These are phyloP conservation scores for Neodontobutis hainanensis DNA, from an alignment of 2,113 vertebrate genomes.

Conservation along the genomic window DNA sequence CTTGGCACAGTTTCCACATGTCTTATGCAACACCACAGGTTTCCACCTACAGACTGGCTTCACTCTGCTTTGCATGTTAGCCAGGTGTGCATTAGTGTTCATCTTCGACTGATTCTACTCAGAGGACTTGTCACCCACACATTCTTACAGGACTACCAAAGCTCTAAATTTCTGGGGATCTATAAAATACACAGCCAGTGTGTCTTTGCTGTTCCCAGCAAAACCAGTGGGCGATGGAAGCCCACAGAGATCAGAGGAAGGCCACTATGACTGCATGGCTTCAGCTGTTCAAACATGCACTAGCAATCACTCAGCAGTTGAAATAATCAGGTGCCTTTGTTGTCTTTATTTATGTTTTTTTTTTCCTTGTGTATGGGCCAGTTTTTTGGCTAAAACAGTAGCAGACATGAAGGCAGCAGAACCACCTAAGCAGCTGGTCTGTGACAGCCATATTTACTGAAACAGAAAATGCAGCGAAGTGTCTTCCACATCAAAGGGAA, in stretches of 20 bases:
- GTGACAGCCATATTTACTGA: constrained; percentile 14
- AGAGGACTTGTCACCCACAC: not conserved
- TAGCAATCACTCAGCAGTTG: constrained; percentile 28
- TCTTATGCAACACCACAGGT: not conserved
- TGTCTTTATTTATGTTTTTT: constrained; percentile 24
- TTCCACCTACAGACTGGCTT: not conserved
- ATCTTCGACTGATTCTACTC: not conserved
- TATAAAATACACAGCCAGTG: not conserved
- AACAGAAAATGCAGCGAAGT: constrained; percentile 31
- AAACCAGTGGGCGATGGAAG: constrained; percentile 16
- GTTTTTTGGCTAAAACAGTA: constrained; percentile 15
- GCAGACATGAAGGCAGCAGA: constrained; percentile 14
- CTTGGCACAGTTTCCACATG: not conserved
- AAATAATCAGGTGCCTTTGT: constrained; percentile 48
- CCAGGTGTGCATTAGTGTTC: not conserved
- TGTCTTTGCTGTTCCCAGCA: not conserved
- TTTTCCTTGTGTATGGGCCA: constrained; percentile 23
- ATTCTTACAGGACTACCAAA: not conserved
- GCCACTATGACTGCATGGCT: not conserved
- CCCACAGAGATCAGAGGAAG: constrained; percentile 33
- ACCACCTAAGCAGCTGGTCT: constrained; percentile 17
- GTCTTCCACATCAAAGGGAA: constrained; percentile 50
- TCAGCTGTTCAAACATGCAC: constrained; percentile 12
- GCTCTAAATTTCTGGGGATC: not conserved
- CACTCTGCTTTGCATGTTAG: not conserved